Base-by-base conservation (phyloP, 2,113 vertebrate genomes). In the Perca fluviatilis region DNA sequence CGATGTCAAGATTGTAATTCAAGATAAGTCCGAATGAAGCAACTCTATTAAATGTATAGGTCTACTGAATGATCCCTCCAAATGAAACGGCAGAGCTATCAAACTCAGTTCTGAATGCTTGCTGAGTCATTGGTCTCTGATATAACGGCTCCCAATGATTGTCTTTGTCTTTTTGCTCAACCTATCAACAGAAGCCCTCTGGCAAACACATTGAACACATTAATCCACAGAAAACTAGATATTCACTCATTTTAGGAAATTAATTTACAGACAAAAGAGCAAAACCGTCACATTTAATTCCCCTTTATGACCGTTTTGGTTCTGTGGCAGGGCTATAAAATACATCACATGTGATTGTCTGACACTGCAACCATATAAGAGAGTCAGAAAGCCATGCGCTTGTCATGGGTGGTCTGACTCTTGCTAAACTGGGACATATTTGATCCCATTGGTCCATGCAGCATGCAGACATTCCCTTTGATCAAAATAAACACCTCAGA, bases 381-480 rank as follows among this genome's bases (percentile, higher is more conserved):
- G 5, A 85, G 78, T 65, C 70, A 70, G 54, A 79, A 81, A 71
- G 72, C 70, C 50, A 36, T 1, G 46, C 36, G 1, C 36, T 19
- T 11, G 36, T 67, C 67, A 47, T 15, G 23, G 23, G 49, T 43
- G 68, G 62, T 71, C 6, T 0, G 16, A 86, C 58, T 74, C 16
- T 65, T 1, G 4, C 54, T 60, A 69, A 74, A 75, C 66, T 77
- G 64, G 66, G 58, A 83, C 36, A 46, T 27, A 36, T 68, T 62
- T 71, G 51, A 23, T 53, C 50, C 65, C 68, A 43, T 53, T 68
- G 77, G 66, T 74, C 75, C 87, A 80, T 91, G 85, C 85, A 92
- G 86, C 91, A 89, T 92, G 88, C 88, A 89, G 67, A 82, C 67
- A 63, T 84, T 88, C 82, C 74, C 84, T 85, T 88, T 58, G 58